phyloP scores from a whole-genome alignment of 2,113 vertebrate genomes.

The Coryphaenoides rupestris region DNA sequence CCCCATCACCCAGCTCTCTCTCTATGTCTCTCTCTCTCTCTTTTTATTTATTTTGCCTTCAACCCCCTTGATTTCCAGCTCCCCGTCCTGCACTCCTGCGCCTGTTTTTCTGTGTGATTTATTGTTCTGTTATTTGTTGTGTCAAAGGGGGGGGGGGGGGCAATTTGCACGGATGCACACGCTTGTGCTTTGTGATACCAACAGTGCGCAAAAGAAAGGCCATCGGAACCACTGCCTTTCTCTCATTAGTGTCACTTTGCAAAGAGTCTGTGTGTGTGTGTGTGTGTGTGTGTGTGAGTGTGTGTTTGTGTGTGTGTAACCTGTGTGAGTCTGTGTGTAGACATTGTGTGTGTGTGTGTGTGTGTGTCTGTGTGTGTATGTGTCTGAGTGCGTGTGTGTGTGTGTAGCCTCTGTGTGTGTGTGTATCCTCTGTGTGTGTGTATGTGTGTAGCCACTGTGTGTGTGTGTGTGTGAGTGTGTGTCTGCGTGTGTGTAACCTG shows the following conservation, averaged over 20 bases:
- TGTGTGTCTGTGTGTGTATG: too few species aligned
- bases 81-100: conserved; percentile 2
- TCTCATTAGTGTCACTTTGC: conserved; percentile 48
- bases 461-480: too few species aligned
- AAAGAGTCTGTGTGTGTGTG: conserved; percentile 21
- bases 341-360: too few species aligned
- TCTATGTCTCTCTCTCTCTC: neutral
- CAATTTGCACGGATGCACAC: neutral
- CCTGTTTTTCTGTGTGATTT: conserved; percentile 4
- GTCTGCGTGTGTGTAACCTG: too few species aligned
- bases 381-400: too few species aligned
- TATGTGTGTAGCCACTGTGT: too few species aligned
- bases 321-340: conserved; percentile 18
- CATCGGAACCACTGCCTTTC: conserved; percentile 45
- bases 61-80: neutral
- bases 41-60: conserved; percentile 1
- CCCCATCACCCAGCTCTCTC: too few species aligned
- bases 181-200: conserved; percentile 36
- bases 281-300: too few species aligned
- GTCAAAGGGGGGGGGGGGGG: conserved; percentile 25
- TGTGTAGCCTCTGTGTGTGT: too few species aligned
- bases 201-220: conserved; percentile 31
- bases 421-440: conserved; percentile 1
- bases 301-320: conserved; percentile 13
- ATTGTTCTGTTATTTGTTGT: conserved; percentile 5